Evolutionary conservation across 2,888 invertebrate species (phyloP).

Genomic region (Leptopterna dolabrata): DNA sequence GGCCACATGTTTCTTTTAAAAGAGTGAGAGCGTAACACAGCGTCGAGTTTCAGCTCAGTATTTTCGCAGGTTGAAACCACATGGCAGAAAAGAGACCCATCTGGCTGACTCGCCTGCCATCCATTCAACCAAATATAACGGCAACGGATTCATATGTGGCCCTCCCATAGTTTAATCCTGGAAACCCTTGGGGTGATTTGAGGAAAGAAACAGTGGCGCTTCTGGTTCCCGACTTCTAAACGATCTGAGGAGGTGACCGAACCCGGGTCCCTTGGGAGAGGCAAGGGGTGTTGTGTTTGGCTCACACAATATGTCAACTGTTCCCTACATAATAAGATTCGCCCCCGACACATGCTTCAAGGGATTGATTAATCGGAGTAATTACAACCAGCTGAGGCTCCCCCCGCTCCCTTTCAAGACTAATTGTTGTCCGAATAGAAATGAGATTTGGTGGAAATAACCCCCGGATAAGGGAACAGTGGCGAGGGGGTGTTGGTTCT

Average conservation of each 20-base stretch:
- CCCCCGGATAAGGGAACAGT: slow-evolving; percentile 33
- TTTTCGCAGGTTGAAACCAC: slow-evolving; percentile 52
- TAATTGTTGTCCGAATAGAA: slow-evolving; percentile 60
- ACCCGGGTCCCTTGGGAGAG: slow-evolving; percentile 8
- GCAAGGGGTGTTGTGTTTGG: slow-evolving; percentile 35
- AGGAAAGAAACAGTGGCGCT: slow-evolving; percentile 3
- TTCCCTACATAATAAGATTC: slow-evolving; percentile 56
- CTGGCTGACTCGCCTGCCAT: slow-evolving; percentile 9
- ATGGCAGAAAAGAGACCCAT: slow-evolving; percentile 49
- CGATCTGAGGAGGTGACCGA: slow-evolving; percentile 27
- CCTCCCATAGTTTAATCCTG: slow-evolving; percentile 39
- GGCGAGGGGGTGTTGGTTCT: slow-evolving; percentile 41
- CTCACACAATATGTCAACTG: slow-evolving; percentile 56
- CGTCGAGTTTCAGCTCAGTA: slow-evolving; percentile 34
- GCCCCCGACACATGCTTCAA: slow-evolving; percentile 45
- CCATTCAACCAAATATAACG: slow-evolving; percentile 52
- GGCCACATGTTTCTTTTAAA: slow-evolving; percentile 27
- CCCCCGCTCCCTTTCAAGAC: slow-evolving; percentile 48
- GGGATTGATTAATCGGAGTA: slow-evolving; percentile 70
- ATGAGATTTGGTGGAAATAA: slow-evolving; percentile 61
- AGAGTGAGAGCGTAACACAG: neutral
- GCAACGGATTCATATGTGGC: slow-evolving; percentile 49
- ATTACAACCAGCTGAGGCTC: slow-evolving; percentile 66
- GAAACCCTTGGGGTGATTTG: slow-evolving; percentile 7
- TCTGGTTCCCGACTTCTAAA: neutral